phyloP scores from a whole-genome alignment of 2,888 invertebrate species.

The Gisinianus flammeolus region DNA sequence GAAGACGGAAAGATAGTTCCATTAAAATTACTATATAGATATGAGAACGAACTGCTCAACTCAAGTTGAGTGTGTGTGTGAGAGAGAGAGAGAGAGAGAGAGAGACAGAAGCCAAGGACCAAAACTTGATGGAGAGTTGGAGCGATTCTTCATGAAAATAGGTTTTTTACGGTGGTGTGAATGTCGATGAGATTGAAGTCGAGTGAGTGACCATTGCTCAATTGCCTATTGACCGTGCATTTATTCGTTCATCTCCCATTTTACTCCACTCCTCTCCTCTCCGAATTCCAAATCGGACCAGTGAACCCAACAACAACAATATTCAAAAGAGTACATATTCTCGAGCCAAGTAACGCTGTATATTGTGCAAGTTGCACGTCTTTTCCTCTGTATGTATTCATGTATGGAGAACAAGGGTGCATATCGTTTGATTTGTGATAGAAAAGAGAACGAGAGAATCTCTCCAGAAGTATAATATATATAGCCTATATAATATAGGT shows the following conservation, averaged over 20 bases:
- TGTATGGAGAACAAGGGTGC: neutral
- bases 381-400: neutral
- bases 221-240: constrained; percentile 40
- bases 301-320: too few relatives aligned
- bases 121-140: constrained; percentile 28
- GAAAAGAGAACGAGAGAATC: neutral
- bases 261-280: neutral
- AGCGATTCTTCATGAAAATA: constrained; percentile 36
- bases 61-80: too few relatives aligned
- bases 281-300: neutral
- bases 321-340: neutral
- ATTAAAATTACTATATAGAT: neutral
- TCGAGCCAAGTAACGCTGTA: too few relatives aligned
- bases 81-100: too few relatives aligned
- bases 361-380: neutral
- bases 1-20: too few relatives aligned
- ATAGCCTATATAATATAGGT: neutral
- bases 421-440: neutral
- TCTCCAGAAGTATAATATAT: neutral
- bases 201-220: constrained; percentile 42
- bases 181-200: constrained; percentile 41
- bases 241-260: constrained; percentile 21
- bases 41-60: neutral
- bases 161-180: constrained; percentile 48
- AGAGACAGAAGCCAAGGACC: neutral